Evolutionary conservation across 2,113 vertebrate genomes (phyloP), one percentile per base, ranked within the genome.

Genomic region (Myxocyprinus asiaticus): DNA sequence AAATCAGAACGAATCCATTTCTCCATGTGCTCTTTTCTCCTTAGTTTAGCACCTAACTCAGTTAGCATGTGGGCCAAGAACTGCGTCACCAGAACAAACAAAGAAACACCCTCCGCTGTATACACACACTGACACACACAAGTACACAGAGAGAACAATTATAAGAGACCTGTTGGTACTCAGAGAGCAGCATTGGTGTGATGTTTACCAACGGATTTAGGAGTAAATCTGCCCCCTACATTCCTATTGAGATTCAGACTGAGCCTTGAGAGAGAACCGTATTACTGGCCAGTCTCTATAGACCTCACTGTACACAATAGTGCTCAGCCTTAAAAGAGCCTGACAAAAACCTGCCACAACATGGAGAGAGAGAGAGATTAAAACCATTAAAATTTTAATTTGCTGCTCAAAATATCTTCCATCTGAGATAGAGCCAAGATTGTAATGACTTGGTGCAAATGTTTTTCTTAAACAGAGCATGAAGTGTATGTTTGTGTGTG

Each of bases 171-270:
- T 83, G 81, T 81, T 83, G 79, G 66, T 83, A 78, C 76, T 80
- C 71, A 67, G 55, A 76, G 71, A 55, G 9, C 45, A 81, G 82
- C 62, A 61, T 83, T 73, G 65, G 62, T 48, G 70, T 51, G 14
- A 64, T 83, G 84, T 85, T 84, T 85, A 80, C 81, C 55, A 51
- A 83, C 43, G 84, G 84, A 85, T 83, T 85, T 84, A 64, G 79
- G 65, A 85, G 81, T 83, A 85, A 85, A 85, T 83, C 84, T 85
- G 81, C 76, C 59, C 62, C 77, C 79, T 81, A 81, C 79, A 85
- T 85, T 85, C 81, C 78, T 79, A 79, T 83, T 85, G 81, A 85
- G 81, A 79, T 85, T 83, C 78, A 79, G 70, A 81, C 83, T 81
- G 83, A 84, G 80, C 83, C 62, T 67, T 84, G 76, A 79, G 80